phyloP scores from a whole-genome alignment of 1,140 invertebrate genomes.

The Neodiprion pinetum region DNA sequence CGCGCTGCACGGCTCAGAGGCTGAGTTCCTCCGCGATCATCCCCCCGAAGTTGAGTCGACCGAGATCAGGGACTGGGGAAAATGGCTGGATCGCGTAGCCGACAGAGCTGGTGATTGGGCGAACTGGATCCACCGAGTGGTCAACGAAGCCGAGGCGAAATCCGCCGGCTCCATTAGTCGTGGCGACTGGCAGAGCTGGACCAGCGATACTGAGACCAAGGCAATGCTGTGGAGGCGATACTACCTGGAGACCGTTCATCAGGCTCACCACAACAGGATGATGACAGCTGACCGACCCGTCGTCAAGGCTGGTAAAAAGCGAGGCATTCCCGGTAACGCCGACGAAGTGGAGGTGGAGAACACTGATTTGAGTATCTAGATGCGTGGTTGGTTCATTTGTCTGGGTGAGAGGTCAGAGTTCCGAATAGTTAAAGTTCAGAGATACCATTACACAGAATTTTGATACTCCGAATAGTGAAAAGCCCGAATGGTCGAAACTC shows the following conservation, averaged over 20 bases:
- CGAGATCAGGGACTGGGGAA: conserved; percentile 36
- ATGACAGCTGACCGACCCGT: conserved; percentile 36
- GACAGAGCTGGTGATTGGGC: conserved; percentile 37
- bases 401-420: conserved; percentile 16
- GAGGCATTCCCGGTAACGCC: conserved; percentile 14
- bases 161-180: conserved; percentile 29
- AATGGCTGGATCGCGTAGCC: conserved; percentile 37
- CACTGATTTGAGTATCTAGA: conserved; percentile 1
- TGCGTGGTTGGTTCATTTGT: too few relatives aligned
- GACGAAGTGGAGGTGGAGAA: conserved; percentile 15
- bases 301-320: conserved; percentile 35
- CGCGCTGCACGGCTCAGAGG: conserved; percentile 34
- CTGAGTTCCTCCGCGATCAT: conserved; percentile 30
- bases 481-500: too few relatives aligned
- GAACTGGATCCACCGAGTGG: conserved; percentile 38
- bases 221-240: conserved; percentile 37
- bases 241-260: conserved; percentile 40
- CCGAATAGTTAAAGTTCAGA: not conserved
- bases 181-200: conserved; percentile 41
- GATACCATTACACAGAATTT: too few relatives aligned
- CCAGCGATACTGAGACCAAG: conserved; percentile 34
- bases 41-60: conserved; percentile 38
- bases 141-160: conserved; percentile 32
- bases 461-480: too few relatives aligned
- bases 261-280: conserved; percentile 37